Percentiles rank a stretch among this genome's conserved stretches.
Conservation (phyloP, 2,888 invertebrate species). For the Eledona agricola region DNA sequence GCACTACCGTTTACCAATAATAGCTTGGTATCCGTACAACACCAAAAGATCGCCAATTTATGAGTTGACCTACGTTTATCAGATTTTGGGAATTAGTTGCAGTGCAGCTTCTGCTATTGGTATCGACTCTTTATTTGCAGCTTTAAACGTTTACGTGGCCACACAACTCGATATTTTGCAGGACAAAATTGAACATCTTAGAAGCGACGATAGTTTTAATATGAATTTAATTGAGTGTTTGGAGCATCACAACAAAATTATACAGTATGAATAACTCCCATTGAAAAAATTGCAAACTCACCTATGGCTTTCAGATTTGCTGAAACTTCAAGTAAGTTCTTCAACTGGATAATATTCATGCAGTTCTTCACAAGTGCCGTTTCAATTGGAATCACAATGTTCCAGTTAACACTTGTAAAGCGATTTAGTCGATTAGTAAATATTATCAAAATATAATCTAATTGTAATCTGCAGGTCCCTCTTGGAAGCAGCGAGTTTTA, state of each 20-base stretch:
- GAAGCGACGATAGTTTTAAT: too few species aligned
- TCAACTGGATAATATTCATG: conserved; percentile 9
- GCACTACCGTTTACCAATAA: conserved; percentile 14
- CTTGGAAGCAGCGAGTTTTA: conserved; percentile 9
- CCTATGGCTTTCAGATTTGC: conserved; percentile 6
- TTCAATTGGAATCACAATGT: conserved; percentile 20
- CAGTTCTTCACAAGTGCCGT: conserved; percentile 18
- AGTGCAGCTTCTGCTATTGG: conserved; percentile 9
- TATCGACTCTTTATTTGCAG: conserved; percentile 18
- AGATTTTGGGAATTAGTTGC: conserved; percentile 14
- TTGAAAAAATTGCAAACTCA: neutral
- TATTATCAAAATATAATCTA: neutral
- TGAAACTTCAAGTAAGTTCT: conserved; percentile 6
- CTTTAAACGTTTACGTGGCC: conserved; percentile 5
- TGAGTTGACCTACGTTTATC: conserved; percentile 15
- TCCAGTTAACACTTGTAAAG: conserved; percentile 16
- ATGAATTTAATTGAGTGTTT: neutral
- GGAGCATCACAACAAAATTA: conserved; percentile 2
- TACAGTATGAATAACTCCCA: neutral
- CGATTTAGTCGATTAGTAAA: neutral
- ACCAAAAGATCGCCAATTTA: conserved; percentile 11
- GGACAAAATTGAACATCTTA: neutral
- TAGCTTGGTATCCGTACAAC: conserved; percentile 24
- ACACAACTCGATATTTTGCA: neutral
- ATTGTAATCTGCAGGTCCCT: conserved; percentile 2